Conservation (phyloP, 2,888 invertebrate species). For the Tyria jacobaeae region DNA sequence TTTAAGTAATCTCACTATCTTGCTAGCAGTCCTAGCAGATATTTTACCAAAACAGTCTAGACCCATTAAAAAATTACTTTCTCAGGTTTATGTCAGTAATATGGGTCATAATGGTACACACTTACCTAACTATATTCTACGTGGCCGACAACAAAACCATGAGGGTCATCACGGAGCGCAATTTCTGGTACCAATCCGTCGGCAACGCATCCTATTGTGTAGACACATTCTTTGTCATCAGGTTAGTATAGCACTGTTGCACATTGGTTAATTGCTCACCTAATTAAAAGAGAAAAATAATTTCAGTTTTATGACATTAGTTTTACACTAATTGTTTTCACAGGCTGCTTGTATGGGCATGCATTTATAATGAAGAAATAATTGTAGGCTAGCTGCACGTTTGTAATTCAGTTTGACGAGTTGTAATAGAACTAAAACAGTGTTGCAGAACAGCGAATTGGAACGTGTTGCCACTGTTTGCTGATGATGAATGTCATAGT, state of each 20-base stretch:
- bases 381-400: not conserved
- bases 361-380: not conserved
- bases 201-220: conserved; percentile 95
- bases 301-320: not conserved
- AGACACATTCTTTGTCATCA: conserved; percentile 95
- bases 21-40: not conserved
- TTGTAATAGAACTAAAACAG: not conserved
- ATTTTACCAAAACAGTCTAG: not conserved
- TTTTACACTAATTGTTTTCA: not conserved
- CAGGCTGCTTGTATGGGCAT: not conserved
- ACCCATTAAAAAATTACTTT: not conserved
- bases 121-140: conserved; percentile 93
- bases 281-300: not conserved
- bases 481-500: not conserved
- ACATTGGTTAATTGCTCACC: not conserved
- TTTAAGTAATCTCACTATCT: too few species aligned
- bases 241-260: conserved; percentile 76
- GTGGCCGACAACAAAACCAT: conserved; percentile 91
- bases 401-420: not conserved
- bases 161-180: conserved; percentile 90
- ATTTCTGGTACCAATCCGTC: conserved; percentile 93
- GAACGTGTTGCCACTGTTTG: not conserved
- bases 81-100: conserved; percentile 90
- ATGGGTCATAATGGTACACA: conserved; percentile 95
- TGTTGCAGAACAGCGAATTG: not conserved